Conservation (phyloP, 2,797 vertebrate genomes). For the Gastrophryne carolinensis region DNA sequence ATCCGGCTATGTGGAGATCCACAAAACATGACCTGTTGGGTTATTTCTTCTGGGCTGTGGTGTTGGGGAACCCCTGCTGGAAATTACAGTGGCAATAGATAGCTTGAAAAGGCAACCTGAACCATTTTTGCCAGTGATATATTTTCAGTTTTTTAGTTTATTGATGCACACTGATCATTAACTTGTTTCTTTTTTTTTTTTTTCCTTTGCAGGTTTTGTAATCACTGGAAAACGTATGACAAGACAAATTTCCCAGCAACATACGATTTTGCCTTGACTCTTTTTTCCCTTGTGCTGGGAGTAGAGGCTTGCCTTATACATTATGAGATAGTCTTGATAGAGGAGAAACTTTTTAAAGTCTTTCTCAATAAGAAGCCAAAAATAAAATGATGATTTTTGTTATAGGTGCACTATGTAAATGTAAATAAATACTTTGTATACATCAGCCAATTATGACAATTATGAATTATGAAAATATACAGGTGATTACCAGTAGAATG, state of each 20-base stretch:
- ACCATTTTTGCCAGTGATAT: too few relatives aligned
- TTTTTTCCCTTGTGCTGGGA: slow-evolving; percentile 84
- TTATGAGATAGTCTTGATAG: slow-evolving; percentile 77
- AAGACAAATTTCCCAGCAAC: slow-evolving; percentile 74
- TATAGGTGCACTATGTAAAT: not conserved
- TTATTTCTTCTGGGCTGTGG: too few relatives aligned
- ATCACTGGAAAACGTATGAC: slow-evolving; percentile 66
- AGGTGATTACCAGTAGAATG: too few relatives aligned
- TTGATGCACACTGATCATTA: not conserved
- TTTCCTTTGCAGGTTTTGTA: slow-evolving; percentile 66
- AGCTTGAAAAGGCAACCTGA: too few relatives aligned
- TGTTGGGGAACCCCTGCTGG: too few relatives aligned
- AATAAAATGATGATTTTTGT: not conserved
- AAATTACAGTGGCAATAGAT: too few relatives aligned
- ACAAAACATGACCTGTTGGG: too few relatives aligned
- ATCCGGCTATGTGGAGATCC: too few relatives aligned
- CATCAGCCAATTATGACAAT: too few relatives aligned
- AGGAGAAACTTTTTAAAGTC: slow-evolving; percentile 68
- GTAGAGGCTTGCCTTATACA: slow-evolving; percentile 71
- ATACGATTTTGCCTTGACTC: slow-evolving; percentile 79
- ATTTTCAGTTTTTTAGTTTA: too few relatives aligned
- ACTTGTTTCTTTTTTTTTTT: slow-evolving; percentile 27
- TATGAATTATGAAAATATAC: too few relatives aligned
- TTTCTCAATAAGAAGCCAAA: not conserved
- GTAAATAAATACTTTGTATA: not conserved